phyloP scores from a whole-genome alignment of 2,113 vertebrate species.

The Albula goreensis region DNA sequence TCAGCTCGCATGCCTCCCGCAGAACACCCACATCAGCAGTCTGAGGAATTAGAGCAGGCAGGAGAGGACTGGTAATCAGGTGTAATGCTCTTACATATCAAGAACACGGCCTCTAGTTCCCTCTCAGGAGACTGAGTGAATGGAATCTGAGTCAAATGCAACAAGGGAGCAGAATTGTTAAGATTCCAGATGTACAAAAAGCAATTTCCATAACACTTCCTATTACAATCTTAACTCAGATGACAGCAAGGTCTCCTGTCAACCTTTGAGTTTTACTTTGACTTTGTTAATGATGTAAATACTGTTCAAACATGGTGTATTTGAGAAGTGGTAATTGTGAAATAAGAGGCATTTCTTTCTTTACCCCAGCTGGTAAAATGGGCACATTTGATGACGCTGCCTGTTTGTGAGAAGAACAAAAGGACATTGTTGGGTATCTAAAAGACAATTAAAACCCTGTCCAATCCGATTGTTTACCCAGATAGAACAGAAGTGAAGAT shows the following conservation, averaged over 20 bases:
- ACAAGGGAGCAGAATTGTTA: background rate
- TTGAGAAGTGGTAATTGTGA: background rate
- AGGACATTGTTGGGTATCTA: background rate
- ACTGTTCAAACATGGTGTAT: too few relatives aligned
- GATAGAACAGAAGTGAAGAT: background rate
- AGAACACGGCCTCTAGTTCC: conserved; percentile 38
- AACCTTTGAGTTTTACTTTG: too few relatives aligned
- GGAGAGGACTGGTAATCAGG: conserved; percentile 51
- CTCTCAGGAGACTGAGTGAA: conserved; percentile 9
- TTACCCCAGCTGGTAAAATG: background rate
- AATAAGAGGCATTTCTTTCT: background rate
- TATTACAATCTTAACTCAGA: too few relatives aligned
- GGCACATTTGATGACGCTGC: background rate
- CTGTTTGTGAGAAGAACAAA: background rate
- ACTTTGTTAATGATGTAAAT: too few relatives aligned
- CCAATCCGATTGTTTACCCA: background rate
- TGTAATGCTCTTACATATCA: conserved; percentile 63
- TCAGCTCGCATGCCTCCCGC: conserved; percentile 38
- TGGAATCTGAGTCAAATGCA: conserved; percentile 32
- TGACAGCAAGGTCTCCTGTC: too few relatives aligned
- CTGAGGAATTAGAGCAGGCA: conserved; percentile 54
- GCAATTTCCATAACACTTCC: background rate
- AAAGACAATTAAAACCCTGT: background rate
- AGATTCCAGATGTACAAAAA: background rate
- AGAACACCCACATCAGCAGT: conserved; percentile 56